Base-by-base conservation (phyloP, 2,888 invertebrate species). In the Serripes groenlandicus region DNA sequence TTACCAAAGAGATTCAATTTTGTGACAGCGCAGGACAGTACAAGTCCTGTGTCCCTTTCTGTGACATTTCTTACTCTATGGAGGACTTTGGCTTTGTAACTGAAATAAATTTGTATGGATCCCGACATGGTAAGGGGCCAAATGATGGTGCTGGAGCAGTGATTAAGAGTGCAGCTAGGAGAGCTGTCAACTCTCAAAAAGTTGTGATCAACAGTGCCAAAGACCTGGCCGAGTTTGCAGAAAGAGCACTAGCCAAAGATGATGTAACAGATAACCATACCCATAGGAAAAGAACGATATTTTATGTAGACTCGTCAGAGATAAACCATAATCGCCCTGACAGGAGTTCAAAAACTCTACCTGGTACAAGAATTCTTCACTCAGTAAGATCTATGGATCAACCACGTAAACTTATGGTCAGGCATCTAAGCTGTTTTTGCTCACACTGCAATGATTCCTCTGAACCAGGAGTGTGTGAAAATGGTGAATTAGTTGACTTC, bases 21-120 rank as follows among this genome's bases (percentile, higher is more conserved):
- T 75, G 34, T n/a, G 75, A 75, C 54, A 56, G 54, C 9, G 70
- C 70, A 2, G n/a, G 52, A 26, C 70, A 71, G 23, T 71, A 54
- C 32, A 71, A 54, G 23, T 52, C 54, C 26, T 7, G 42, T 32
- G 60, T 23, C 4, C 73, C 58, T 18, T 73, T 73, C 23, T 34
- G 42, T 18, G 73, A 73, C 32, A 42, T 73, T 3, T 21, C 23
- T 7, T 15, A 37, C 4, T 42, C 26, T 26, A 15, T 30, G 3
- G 32, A 3, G 2, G 58, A 60, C 32, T 60, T 5, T 37, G 58
- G 42, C 26, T 35, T 73, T 26, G 37, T 28, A 21, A 5, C 1
- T 5, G 35, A 60, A 26, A 73, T 42, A 73, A 26, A 37, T 30
- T 73, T 58, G 9, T 68, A 42, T 42, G 49, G 68, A 7, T 42